Evolutionary conservation across 2,888 invertebrate species (phyloP).

Genomic region (Habrosyne pyritoides): DNA sequence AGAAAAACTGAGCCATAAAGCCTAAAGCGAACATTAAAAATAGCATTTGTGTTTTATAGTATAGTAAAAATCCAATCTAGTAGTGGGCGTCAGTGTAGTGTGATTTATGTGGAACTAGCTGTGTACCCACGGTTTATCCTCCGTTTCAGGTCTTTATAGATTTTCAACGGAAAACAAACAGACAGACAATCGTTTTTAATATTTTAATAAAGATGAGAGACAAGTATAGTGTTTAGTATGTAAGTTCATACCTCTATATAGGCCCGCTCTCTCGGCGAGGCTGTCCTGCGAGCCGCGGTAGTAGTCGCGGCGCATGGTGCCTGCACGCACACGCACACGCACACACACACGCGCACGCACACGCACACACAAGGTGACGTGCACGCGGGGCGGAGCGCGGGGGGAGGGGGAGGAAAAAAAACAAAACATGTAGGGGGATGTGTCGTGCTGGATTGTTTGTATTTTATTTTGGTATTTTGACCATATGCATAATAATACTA

Average conservation of each 20-base stretch:
- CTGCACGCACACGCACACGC: slow-evolving; percentile 40
- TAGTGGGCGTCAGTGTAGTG: too few relatives aligned
- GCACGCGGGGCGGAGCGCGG: background rate
- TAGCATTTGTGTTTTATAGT: background rate
- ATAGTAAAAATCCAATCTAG: background rate
- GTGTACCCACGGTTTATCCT: too few relatives aligned
- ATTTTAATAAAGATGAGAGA: background rate
- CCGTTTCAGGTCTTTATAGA: too few relatives aligned
- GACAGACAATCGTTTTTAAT: too few relatives aligned
- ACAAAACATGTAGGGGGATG: slow-evolving; percentile 1
- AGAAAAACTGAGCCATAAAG: background rate
- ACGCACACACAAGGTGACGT: slow-evolving; percentile 18
- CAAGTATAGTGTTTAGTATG: slow-evolving; percentile 6
- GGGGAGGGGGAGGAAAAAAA: slow-evolving; percentile 10
- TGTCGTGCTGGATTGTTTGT: background rate
- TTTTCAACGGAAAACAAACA: too few relatives aligned
- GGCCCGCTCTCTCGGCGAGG: slow-evolving; percentile 88
- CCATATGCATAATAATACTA: too few relatives aligned
- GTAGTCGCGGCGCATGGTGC: slow-evolving; percentile 93
- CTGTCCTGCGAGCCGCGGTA: slow-evolving; percentile 96
- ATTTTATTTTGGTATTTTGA: too few relatives aligned
- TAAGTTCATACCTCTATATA: slow-evolving; percentile 88
- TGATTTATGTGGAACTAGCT: too few relatives aligned
- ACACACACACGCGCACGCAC: background rate
- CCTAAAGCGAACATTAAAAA: background rate